These are phyloP conservation scores for Sparidentex hasta DNA, from an alignment of 2,797 vertebrate species.

Conservation along the genomic window DNA sequence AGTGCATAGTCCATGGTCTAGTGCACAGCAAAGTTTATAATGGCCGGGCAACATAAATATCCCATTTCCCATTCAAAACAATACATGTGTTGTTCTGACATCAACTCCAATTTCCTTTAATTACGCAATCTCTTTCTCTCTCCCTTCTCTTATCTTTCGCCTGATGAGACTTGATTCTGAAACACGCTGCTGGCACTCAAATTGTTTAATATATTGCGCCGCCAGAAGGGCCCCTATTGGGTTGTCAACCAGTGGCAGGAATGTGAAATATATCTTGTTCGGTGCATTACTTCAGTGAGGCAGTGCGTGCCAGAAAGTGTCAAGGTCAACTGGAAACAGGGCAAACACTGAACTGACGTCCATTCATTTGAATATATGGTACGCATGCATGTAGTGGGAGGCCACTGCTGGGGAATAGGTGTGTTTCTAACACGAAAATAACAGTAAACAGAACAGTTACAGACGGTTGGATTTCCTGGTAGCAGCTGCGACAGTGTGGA, in stretches of 20 bases:
- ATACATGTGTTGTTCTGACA: slow-evolving; percentile 60
- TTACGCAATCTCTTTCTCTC: slow-evolving; percentile 31
- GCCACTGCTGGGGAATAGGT: slow-evolving; percentile 4
- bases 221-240: slow-evolving; percentile 43
- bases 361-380: slow-evolving; percentile 25
- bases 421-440: slow-evolving; percentile 36
- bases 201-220: slow-evolving; percentile 37
- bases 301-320: slow-evolving; percentile 31
- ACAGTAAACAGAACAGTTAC: slow-evolving; percentile 25
- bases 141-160: slow-evolving; percentile 18
- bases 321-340: slow-evolving; percentile 43
- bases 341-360: slow-evolving; percentile 11
- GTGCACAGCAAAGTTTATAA: slow-evolving; percentile 60
- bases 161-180: slow-evolving; percentile 44
- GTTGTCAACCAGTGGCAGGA: slow-evolving; percentile 34
- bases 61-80: slow-evolving; percentile 63
- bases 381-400: slow-evolving; percentile 22
- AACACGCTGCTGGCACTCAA: slow-evolving; percentile 28
- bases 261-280: slow-evolving; percentile 46
- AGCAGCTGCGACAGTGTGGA: slow-evolving; percentile 14
- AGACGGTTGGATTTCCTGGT: slow-evolving; percentile 34
- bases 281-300: slow-evolving; percentile 9
- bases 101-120: slow-evolving; percentile 48
- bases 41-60: slow-evolving; percentile 49
- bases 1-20: slow-evolving; percentile 69